Evolutionary conservation across 2,797 vertebrate genomes (phyloP), one percentile per base, ranked within the genome.

Genomic region (Epinephelus coioides): DNA sequence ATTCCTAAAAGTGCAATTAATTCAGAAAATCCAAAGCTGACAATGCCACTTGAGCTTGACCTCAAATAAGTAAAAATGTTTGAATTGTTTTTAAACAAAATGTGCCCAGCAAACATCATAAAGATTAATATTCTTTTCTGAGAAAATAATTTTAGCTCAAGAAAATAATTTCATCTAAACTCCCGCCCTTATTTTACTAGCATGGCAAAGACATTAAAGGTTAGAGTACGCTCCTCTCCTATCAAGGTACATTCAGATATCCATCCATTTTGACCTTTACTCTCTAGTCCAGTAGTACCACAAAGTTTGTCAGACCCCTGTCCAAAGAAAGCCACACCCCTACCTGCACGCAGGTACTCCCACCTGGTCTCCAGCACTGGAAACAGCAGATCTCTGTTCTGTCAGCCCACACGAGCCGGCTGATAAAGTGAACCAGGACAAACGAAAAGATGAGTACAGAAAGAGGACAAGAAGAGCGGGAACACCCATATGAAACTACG

Each of bases 261-360:
- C 6, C 4, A 55, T 73, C 13, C 19, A n/a, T 25, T 30, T 71
- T 87, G 53, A 88, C 51, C 79, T 81, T 30, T 76, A 47, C 2
- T 25, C 47, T 74, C 17, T 17, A n/a, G 0, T 12, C 53, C 54
- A 43, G 7, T 15, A 30, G 21, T 47, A 4, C 2, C 25, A 19
- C 40, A 83, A 34, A 34, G 7, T 34, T 34, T 0, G 7, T 8
- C 7, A 34, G 34, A 34, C 53, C 55, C 40, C 46, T 34, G 61
- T 50, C 40, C 57, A 27, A 54, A 72, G 43, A 13, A 71, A 67
- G 78, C 76, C 89, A 87, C 91, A 86, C 88, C 91, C 86, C 92
- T 95, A 96, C 95, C 95, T 95, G 95, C 78, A 64, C 68, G 76
- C 92, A 94, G 94, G 94, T 95, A 84, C 77, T 91, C 92, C 91